Percentiles rank a stretch among this genome's conserved stretches.
Conservation (phyloP, 2,113 vertebrate species). For the Edolisoma coerulescens region DNA sequence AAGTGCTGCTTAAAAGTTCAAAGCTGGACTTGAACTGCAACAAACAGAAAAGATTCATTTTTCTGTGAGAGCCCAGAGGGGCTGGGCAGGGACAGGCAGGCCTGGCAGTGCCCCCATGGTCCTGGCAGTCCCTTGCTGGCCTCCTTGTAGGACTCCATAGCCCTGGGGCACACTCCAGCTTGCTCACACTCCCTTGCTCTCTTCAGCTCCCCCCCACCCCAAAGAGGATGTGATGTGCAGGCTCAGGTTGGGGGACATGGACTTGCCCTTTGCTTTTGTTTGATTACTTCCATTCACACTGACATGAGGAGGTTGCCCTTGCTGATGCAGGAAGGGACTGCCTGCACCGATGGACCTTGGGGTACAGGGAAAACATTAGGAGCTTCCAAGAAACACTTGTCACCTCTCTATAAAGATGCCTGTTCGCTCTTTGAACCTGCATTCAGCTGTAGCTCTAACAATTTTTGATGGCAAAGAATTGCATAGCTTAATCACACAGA, state of each 20-base stretch:
- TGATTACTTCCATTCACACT: background rate
- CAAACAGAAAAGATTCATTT: background rate
- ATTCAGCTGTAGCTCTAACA: background rate
- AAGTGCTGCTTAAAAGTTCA: background rate
- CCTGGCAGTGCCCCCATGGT: background rate
- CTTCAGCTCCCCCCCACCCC: background rate
- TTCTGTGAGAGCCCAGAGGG: background rate
- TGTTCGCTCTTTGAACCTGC: background rate
- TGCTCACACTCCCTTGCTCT: background rate
- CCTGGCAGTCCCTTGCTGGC: background rate
- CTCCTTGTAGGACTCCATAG: background rate
- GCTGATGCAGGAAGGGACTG: rapidly evolving
- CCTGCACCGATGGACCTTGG: background rate
- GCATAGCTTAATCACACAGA: background rate
- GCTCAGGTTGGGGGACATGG: background rate
- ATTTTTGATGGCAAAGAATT: background rate
- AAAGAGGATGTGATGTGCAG: background rate
- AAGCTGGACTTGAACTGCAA: background rate
- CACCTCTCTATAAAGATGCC: background rate
- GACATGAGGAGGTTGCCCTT: background rate
- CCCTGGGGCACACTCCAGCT: background rate
- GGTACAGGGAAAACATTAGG: background rate
- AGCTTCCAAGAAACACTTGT: background rate
- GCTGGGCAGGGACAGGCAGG: background rate
- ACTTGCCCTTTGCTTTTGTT: background rate